Evolutionary conservation across 2,888 invertebrate genomes (phyloP), one percentile per base, ranked within the genome.

Genomic region (Andrena haemorrhoa): DNA sequence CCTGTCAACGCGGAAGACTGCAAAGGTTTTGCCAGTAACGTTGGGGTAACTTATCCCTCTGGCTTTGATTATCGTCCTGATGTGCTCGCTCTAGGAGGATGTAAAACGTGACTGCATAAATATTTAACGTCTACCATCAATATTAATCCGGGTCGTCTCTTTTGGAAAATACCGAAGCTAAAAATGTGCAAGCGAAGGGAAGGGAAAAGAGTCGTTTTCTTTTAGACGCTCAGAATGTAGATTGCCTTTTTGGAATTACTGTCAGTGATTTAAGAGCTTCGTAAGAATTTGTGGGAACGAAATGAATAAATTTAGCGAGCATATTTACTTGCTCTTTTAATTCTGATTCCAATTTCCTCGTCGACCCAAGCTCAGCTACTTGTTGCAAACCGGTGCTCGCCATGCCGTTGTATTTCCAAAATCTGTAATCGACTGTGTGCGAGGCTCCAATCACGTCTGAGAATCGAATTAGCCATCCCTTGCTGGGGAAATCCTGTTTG

Each of bases 391-490:
- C 99, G 88, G 98, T 97, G 0, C 97, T 97, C 6, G 99, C 98
- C 72, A 96, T 96, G 84, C 96, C 96, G 2, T 98, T 98, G 92
- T 98, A 97, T 51, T 97, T 97, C 99, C 99, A 99, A 92, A 99
- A 98, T 63, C 97, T 96, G 90, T 97, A 97, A 93, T 98, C 98
- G 60, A 96, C 95, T 35, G 97, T 97, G 92, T 99, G 99, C 0
- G 98, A 97, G 33, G 98, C 98, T 0, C 98, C 99, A 90, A 99
- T 97, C 16, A 99, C 96, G 94, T 99, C 99, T 0, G 99, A 99
- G 95, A 99, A 99, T 94, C 99, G 98, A 0, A 98, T 98, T 82
- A 98, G 94, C 97, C 98, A 98, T 83, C 97, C 95, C 56, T 98
- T 97, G 91, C 96, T 96, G 0, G 99, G 99, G 94, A 98, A 99